Percentiles rank a stretch among this genome's conserved stretches.
These are phyloP conservation scores for Melinaea marsaeus DNA, from an alignment of 2,888 invertebrate species.

Conservation along the genomic window DNA sequence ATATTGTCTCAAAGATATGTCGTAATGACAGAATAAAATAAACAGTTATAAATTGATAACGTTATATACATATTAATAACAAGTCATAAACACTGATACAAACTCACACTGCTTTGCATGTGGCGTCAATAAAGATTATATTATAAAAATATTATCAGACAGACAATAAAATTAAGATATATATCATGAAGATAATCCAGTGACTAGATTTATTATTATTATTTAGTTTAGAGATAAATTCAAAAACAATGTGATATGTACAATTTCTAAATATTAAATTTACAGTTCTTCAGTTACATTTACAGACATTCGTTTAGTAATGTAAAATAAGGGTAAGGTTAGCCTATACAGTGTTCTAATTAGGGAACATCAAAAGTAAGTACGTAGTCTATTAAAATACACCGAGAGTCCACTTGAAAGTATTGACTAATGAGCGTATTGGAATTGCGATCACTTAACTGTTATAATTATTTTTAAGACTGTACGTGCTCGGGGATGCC, in stretches of 20 bases:
- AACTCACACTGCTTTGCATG: too few relatives aligned
- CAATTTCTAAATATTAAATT: neutral
- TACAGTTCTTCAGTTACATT: too few relatives aligned
- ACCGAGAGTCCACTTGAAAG: conserved; percentile 35
- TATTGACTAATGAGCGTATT: conserved; percentile 65
- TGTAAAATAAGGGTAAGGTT: too few relatives aligned
- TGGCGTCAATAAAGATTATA: too few relatives aligned
- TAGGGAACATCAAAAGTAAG: neutral
- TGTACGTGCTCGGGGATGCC: conserved; percentile 80
- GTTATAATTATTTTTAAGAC: conserved; percentile 78
- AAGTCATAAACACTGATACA: too few relatives aligned
- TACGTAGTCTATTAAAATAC: conserved; percentile 20
- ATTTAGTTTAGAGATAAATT: neutral
- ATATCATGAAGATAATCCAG: neutral
- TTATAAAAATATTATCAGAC: too few relatives aligned
- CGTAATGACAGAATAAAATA: neutral
- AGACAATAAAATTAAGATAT: neutral
- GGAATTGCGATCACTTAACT: conserved; percentile 59
- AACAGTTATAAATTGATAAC: neutral
- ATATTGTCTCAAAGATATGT: conserved; percentile 5
- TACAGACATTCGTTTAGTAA: too few relatives aligned
- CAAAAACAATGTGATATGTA: conserved; percentile 1
- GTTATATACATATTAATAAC: too few relatives aligned
- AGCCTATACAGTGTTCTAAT: too few relatives aligned
- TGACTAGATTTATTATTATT: neutral